phyloP scores from a whole-genome alignment of 2,888 invertebrate species.

The Dorcus parallelipipedus region DNA sequence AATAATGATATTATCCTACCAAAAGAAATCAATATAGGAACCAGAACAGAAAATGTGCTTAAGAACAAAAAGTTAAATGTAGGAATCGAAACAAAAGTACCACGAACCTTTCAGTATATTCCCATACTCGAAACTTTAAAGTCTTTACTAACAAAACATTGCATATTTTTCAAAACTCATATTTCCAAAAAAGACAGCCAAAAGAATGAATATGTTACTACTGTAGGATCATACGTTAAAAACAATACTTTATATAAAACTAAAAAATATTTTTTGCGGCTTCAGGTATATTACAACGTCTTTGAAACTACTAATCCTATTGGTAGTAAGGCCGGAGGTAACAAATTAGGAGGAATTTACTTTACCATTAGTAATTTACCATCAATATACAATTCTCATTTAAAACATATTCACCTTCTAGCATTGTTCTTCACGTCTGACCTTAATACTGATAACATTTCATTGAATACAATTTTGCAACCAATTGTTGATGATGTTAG shows the following conservation, averaged over 20 bases:
- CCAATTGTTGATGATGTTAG: slow-evolving; percentile 15
- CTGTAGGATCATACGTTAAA: too few species aligned
- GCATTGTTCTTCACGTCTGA: neutral
- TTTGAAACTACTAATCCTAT: slow-evolving; percentile 12
- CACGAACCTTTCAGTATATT: too few species aligned
- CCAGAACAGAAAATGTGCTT: too few species aligned
- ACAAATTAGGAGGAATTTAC: slow-evolving; percentile 20
- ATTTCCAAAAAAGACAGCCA: too few species aligned
- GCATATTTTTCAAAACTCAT: too few species aligned
- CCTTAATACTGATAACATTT: neutral
- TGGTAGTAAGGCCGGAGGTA: slow-evolving; percentile 17
- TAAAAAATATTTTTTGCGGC: slow-evolving; percentile 4
- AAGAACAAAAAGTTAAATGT: too few species aligned
- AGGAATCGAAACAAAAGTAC: too few species aligned
- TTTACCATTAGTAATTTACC: slow-evolving; percentile 14
- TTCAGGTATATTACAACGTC: slow-evolving; percentile 16
- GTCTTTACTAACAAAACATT: too few species aligned
- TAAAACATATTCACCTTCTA: slow-evolving; percentile 14
- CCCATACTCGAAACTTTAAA: too few species aligned
- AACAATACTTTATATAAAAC: neutral
- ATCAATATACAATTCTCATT: slow-evolving; percentile 9
- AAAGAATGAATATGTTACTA: too few species aligned
- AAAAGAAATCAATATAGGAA: too few species aligned
- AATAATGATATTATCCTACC: too few species aligned
- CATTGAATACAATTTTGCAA: slow-evolving; percentile 9